Conservation (phyloP, 2,113 vertebrate species). For the Girardinichthys multiradiatus region DNA sequence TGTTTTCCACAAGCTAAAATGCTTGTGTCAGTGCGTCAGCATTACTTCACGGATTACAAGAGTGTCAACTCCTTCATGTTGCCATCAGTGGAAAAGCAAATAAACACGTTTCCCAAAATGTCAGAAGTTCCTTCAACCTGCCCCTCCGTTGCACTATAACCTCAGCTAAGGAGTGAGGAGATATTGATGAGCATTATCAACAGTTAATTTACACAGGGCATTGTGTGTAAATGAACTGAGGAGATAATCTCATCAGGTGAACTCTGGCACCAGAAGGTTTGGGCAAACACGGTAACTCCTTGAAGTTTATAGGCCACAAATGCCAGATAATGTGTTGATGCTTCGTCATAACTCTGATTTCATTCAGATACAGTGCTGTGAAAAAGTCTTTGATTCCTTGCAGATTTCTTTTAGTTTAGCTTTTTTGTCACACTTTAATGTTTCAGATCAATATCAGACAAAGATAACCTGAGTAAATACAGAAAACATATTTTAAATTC, state of each 20-base stretch:
- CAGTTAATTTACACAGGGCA: constrained; percentile 44
- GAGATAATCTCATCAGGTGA: constrained; percentile 73
- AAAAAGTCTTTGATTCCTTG: not conserved
- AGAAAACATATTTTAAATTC: too few species aligned
- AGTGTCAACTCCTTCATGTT: not conserved
- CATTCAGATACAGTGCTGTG: not conserved
- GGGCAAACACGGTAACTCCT: constrained; percentile 69
- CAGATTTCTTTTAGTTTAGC: not conserved
- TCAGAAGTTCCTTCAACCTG: not conserved
- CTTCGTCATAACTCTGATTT: constrained; percentile 26
- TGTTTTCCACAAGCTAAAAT: not conserved
- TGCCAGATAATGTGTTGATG: constrained; percentile 61
- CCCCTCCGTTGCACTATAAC: constrained; percentile 24
- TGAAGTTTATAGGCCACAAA: constrained; percentile 60
- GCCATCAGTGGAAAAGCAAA: not conserved
- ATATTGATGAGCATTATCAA: constrained; percentile 55
- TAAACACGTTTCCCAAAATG: constrained; percentile 2
- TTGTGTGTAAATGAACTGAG: constrained; percentile 75
- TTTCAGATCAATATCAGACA: not conserved
- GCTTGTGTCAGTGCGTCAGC: not conserved
- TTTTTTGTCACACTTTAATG: not conserved
- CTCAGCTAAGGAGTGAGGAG: constrained; percentile 31
- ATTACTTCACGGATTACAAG: not conserved
- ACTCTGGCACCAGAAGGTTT: constrained; percentile 52
- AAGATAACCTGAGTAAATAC: not conserved